Conservation (phyloP, 2,113 vertebrate species). For the Pionites leucogaster region DNA sequence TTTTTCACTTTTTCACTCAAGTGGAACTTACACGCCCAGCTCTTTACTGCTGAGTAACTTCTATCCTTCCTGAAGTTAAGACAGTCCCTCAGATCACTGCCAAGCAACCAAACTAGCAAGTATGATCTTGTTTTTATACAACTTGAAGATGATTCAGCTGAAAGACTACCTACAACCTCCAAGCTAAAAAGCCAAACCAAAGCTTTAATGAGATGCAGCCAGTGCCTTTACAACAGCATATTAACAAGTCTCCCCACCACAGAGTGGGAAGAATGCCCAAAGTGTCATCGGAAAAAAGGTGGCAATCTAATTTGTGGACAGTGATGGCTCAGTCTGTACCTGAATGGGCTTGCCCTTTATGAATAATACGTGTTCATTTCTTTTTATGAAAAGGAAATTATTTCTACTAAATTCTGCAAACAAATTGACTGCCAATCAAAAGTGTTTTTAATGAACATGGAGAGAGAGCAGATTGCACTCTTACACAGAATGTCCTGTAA, state of each 20-base stretch:
- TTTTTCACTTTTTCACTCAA: too few species aligned
- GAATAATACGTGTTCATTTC: accelerated
- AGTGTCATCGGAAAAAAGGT: accelerated
- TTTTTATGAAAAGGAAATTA: not conserved
- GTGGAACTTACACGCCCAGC: not conserved
- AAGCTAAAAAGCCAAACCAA: not conserved
- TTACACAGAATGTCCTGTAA: not conserved
- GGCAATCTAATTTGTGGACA: not conserved
- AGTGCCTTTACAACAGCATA: not conserved
- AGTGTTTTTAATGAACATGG: not conserved
- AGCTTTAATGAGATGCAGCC: not conserved
- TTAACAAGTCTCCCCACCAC: not conserved
- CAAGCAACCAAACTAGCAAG: not conserved
- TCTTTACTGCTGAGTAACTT: not conserved
- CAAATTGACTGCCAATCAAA: not conserved
- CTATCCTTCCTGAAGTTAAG: not conserved
- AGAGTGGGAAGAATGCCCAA: not conserved
- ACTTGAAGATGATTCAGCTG: not conserved
- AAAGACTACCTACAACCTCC: not conserved
- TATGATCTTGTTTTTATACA: not conserved
- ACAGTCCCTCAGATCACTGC: not conserved
- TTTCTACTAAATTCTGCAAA: not conserved
- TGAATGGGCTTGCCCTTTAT: not conserved
- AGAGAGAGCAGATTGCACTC: not conserved
- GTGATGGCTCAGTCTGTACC: not conserved